Conservation (phyloP, 2,113 vertebrate genomes). For the Tauraco erythrolophus region DNA sequence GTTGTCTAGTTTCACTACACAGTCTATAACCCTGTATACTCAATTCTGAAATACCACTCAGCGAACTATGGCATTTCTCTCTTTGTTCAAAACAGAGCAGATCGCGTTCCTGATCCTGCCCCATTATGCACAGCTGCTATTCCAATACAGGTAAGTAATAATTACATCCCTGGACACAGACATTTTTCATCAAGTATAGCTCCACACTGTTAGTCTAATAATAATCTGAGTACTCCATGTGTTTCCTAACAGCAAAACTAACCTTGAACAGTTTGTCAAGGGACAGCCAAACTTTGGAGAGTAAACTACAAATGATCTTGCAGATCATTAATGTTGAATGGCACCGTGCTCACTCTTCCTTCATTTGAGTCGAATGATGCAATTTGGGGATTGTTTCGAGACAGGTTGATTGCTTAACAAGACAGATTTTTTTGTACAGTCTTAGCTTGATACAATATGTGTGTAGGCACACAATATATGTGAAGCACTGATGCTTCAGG, state of each 20-base stretch:
- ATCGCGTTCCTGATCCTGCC: neutral
- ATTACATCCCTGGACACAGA: neutral
- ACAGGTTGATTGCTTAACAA: neutral
- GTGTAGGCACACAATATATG: neutral
- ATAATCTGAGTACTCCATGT: neutral
- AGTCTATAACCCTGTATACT: neutral
- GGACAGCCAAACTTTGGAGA: neutral
- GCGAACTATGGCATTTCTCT: neutral
- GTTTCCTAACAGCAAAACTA: conserved; percentile 1
- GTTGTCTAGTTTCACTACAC: neutral
- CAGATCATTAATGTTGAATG: neutral
- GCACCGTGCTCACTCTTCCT: conserved; percentile 14
- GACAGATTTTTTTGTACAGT: neutral
- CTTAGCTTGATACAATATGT: neutral
- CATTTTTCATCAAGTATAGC: neutral
- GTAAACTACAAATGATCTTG: neutral
- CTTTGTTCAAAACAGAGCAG: neutral
- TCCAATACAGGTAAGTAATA: neutral
- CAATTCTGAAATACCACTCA: neutral
- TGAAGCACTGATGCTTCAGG: neutral
- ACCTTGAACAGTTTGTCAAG: conserved; percentile 23
- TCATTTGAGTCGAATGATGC: neutral
- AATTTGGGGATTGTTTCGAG: neutral
- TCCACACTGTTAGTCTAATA: neutral
- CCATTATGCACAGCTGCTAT: neutral